phyloP scores from a whole-genome alignment of 2,888 invertebrate genomes.

The Busseola fusca region DNA sequence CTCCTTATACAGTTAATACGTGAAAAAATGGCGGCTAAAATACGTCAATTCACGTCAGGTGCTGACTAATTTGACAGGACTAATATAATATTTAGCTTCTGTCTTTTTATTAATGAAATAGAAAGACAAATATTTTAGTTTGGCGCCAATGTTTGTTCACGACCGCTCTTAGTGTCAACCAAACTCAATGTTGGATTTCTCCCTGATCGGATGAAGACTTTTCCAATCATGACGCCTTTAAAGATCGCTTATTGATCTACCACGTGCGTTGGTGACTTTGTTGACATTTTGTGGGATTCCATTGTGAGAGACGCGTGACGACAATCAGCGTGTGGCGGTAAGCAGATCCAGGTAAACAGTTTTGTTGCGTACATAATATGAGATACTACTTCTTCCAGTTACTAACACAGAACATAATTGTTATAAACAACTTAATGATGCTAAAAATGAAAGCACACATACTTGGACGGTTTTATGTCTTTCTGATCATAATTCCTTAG shows the following conservation, averaged over 20 bases:
- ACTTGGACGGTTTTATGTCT: neutral
- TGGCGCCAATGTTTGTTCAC: neutral
- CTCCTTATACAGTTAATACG: too few relatives aligned
- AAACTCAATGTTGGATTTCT: neutral
- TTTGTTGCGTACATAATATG: neutral
- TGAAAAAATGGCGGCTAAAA: too few relatives aligned
- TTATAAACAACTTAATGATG: neutral
- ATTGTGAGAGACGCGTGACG: neutral
- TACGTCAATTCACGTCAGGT: too few relatives aligned
- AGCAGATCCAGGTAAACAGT: neutral
- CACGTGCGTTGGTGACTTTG: neutral
- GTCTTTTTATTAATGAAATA: too few relatives aligned
- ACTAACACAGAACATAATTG: neutral
- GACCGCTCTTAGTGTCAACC: neutral
- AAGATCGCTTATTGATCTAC: neutral
- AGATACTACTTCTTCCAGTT: neutral
- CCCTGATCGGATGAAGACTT: neutral
- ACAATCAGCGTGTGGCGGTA: neutral
- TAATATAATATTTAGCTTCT: too few relatives aligned
- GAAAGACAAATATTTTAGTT: too few relatives aligned
- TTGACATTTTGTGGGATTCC: slow-evolving; percentile 1
- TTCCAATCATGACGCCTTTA: neutral
- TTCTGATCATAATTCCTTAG: too few relatives aligned
- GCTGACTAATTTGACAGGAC: too few relatives aligned
- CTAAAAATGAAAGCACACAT: neutral